Conservation (phyloP, 2,888 invertebrate species). For the Melanotus villosus region DNA sequence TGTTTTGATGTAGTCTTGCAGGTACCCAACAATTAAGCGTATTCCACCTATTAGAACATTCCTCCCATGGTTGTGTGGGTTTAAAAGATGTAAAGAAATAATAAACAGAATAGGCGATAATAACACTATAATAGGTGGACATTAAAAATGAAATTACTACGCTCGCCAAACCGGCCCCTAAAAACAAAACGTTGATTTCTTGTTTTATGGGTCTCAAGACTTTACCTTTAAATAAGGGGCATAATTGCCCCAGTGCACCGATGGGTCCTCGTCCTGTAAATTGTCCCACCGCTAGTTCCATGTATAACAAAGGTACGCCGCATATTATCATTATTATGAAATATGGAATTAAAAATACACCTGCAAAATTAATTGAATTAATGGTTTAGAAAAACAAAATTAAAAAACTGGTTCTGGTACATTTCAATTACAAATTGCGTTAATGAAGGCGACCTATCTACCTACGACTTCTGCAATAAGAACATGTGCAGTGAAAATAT, state of each 20-base stretch:
- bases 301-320: conserved; percentile 92
- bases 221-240: conserved; percentile 92
- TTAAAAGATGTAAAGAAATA: conserved; percentile 94
- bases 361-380: too few relatives aligned
- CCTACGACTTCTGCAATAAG: not conserved
- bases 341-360: conserved; percentile 95
- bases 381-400: not conserved
- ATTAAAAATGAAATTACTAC: conserved; percentile 95
- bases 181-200: not conserved
- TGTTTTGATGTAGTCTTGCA: conserved; percentile 71
- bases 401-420: not conserved
- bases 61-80: conserved; percentile 90
- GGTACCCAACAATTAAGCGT: conserved; percentile 88
- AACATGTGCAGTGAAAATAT: not conserved
- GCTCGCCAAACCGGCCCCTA: conserved; percentile 93
- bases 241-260: conserved; percentile 91
- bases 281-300: conserved; percentile 95
- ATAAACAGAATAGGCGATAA: conserved; percentile 94
- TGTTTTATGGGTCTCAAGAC: not conserved
- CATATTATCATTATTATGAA: conserved; percentile 92
- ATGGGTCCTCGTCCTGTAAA: conserved; percentile 94
- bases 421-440: not conserved
- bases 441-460: not conserved
- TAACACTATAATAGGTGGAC: conserved; percentile 96
- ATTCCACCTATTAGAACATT: conserved; percentile 90